Evolutionary conservation across 2,888 invertebrate genomes (phyloP), one percentile per base, ranked within the genome.

Genomic region (Acanthopleura granulata): DNA sequence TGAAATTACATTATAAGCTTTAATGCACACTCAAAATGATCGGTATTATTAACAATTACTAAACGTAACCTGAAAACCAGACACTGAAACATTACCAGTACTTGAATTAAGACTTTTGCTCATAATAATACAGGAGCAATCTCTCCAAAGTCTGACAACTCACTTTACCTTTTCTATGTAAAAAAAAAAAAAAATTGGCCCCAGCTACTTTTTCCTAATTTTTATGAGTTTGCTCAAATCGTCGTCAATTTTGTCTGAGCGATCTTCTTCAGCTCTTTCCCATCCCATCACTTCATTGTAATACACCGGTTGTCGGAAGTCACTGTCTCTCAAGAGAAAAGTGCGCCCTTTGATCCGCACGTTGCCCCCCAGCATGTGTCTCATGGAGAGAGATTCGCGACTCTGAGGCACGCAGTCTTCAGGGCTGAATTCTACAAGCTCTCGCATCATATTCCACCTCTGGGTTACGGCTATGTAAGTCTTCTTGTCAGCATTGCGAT

Each of bases 271-370:
- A 16, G 25, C 66, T 66, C 66, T 22, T 1, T 66, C 27, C 66
- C 66, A 66, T 16, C 66, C 66, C 66, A 66, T 66, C 4, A 66
- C 12, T 66, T 66, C 29, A 27, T 66, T 66, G 29, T 66, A 66
- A 25, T 66, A 66, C 29, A 66, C 25, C 22, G 66, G 66, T 6
- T 66, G 18, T 15, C 29, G 1, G 25, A 66, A 66, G 14, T 66
- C 66, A 22, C 22, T 25, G 29, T 66, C 66, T 25, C 25, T 1
- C 16, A 66, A 22, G 22, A 66, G 29, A 27, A 66, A 66, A 27
- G 15, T 16, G 1, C 25, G 22, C 1, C 29, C 29, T 66, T 66
- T 66, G 25, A 66, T 66, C 16, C 14, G 16, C 6, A 66, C 25
- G 29, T 66, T 66, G 29, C 66, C 66, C 18, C 57, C 57, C 22